Evolutionary conservation across 2,113 vertebrate species (phyloP), one percentile per base, ranked within the genome.

Genomic region (Phalacrocorax pelagicus): DNA sequence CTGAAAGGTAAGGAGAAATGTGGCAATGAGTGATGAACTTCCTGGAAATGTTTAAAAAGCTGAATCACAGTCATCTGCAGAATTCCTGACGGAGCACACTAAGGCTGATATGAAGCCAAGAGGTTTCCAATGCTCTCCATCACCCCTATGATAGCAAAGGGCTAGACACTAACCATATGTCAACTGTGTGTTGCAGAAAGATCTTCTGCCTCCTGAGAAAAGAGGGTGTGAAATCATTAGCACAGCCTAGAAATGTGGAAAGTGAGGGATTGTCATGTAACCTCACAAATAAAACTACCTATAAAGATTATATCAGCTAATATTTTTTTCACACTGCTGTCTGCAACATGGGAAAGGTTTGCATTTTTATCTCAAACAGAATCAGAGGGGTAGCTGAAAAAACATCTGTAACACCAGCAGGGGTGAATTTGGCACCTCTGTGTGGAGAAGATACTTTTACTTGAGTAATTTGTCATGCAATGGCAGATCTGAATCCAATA

Each of bases 341-440:
- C 73, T 94, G 62, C 57, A 77, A 79, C 52, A 88, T 63, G 77
- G 81, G 92, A 93, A 90, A 65, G 51, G 74, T 96, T 77, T 62
- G 58, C 55, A 59, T 93, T 96, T 86, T 83, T 34, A 92, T 96
- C 78, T 97, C 85, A 83, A 91, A 88, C 36, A 89, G 66, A 95
- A 97, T 91, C 34, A 74, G 66, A 96, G 51, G 38, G 19, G 34
- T 88, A 54, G 47, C 40, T 88, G 92, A 87, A 73, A 92, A 97
- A 98, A 95, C 93, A 98, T 95, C 94, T 97, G 96, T 95, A 96
- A 88, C 78, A 86, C 67, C 96, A 96, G 96, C 78, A 74, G 96
- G 93, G 88, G 75, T 72, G 81, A 70, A 85, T 71, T 92, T 82
- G 84, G 58, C 91, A 94, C 85, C 95, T 94, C 66, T 96, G 62